These are phyloP conservation scores for Neogobius melanostomus DNA, from an alignment of 2,113 vertebrate genomes.

Conservation along the genomic window DNA sequence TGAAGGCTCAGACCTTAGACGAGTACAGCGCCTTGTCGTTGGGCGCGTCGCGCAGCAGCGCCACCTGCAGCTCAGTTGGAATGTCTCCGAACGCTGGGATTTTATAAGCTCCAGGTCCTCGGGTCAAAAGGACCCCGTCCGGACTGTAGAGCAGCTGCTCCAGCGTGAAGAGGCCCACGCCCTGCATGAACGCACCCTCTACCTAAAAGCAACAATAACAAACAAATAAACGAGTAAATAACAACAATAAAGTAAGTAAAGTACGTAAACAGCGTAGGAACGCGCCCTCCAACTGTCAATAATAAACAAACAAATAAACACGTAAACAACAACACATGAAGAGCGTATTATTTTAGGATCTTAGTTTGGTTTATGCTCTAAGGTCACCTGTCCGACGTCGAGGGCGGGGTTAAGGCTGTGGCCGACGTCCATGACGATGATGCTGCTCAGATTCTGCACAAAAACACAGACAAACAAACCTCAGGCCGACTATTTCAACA, in stretches of 20 bases:
- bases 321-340: too few relatives aligned
- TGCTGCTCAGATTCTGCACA: conserved; percentile 87
- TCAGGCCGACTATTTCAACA: not conserved
- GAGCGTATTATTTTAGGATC: too few relatives aligned
- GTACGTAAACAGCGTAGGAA: not conserved
- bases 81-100: conserved; percentile 93
- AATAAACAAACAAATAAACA: too few relatives aligned
- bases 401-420: conserved; percentile 93
- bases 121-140: conserved; percentile 83
- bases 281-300: too few relatives aligned
- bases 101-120: conserved; percentile 95
- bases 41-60: conserved; percentile 87
- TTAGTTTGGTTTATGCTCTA: too few relatives aligned
- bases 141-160: conserved; percentile 94
- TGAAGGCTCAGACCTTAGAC: conserved; percentile 77
- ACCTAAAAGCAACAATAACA: conserved; percentile 45
- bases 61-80: conserved; percentile 84
- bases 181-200: conserved; percentile 93
- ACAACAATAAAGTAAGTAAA: not conserved
- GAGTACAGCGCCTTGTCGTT: conserved; percentile 84
- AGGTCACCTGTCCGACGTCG: conserved; percentile 90
- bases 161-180: conserved; percentile 91
- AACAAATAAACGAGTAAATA: too few relatives aligned
- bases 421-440: conserved; percentile 97
- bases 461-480: not conserved